Percentiles rank a stretch among this genome's conserved stretches.
Evolutionary conservation across 2,113 vertebrate species (phyloP).

Genomic region (Geothlypis trichas): DNA sequence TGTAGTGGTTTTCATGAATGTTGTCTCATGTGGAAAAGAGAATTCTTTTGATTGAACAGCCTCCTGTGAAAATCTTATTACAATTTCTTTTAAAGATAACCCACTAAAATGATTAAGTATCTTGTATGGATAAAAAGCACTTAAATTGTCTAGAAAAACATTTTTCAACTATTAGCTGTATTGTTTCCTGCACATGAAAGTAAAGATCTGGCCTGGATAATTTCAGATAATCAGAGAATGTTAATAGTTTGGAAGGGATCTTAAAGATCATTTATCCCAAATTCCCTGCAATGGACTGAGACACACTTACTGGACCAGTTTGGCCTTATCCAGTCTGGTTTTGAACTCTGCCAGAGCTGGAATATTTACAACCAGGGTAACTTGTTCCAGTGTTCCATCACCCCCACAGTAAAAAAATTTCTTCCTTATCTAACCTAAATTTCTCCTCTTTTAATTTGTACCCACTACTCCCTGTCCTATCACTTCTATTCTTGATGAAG

Average conservation of each 20-base stretch:
- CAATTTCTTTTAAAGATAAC: not conserved
- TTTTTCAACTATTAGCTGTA: not conserved
- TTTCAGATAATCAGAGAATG: not conserved
- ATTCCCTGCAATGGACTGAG: not conserved
- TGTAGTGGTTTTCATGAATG: not conserved
- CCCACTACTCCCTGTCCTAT: not conserved
- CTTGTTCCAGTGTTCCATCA: not conserved
- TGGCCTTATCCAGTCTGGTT: not conserved
- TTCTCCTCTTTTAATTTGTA: not conserved
- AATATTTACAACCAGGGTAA: not conserved
- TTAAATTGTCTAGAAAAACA: not conserved
- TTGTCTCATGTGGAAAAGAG: not conserved
- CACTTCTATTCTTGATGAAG: not conserved
- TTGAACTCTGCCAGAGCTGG: not conserved
- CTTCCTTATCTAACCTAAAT: not conserved
- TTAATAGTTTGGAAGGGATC: not conserved
- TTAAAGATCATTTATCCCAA: not conserved
- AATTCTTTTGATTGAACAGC: not conserved
- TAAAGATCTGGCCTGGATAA: not conserved
- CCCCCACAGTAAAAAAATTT: not conserved
- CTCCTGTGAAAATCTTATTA: not conserved
- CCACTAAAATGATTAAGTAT: not conserved
- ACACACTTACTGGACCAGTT: too few relatives aligned
- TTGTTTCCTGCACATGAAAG: not conserved
- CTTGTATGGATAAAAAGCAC: not conserved